These are phyloP conservation scores for Gouania willdenowi DNA, from an alignment of 2,797 vertebrate genomes.

Conservation along the genomic window DNA sequence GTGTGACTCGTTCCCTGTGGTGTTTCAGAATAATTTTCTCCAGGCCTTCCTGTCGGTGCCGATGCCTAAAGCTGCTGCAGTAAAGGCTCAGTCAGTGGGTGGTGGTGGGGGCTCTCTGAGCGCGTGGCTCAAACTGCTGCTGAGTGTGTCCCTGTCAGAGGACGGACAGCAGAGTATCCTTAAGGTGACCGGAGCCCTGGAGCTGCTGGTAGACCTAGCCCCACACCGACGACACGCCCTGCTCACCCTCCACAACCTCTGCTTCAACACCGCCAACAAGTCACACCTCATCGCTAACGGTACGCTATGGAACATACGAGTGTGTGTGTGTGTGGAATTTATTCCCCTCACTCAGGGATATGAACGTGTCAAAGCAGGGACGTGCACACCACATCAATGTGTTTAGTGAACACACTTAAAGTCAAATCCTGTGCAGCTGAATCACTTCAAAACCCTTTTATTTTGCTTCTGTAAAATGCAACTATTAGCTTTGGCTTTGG, in stretches of 20 bases:
- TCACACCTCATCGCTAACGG: slow-evolving; percentile 86
- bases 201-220: slow-evolving; percentile 84
- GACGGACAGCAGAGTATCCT: slow-evolving; percentile 92
- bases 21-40: slow-evolving; percentile 88
- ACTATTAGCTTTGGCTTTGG: too few relatives aligned
- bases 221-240: slow-evolving; percentile 73
- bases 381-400: neutral
- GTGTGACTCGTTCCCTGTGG: slow-evolving; percentile 6
- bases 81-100: slow-evolving; percentile 25
- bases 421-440: neutral
- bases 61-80: slow-evolving; percentile 74
- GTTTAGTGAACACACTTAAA: neutral
- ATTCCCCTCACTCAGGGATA: neutral
- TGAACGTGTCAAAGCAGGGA: neutral
- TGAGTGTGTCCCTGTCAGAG: slow-evolving; percentile 83
- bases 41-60: slow-evolving; percentile 84
- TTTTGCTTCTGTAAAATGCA: too few relatives aligned
- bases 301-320: slow-evolving; percentile 62
- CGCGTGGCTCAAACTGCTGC: slow-evolving; percentile 88
- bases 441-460: too few relatives aligned
- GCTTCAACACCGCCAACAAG: slow-evolving; percentile 88
- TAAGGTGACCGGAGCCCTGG: slow-evolving; percentile 82
- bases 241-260: slow-evolving; percentile 90
- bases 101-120: slow-evolving; percentile 37
- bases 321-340: too few relatives aligned